Evolutionary conservation across 2,797 vertebrate species (phyloP), one percentile per base, ranked within the genome.

Genomic region (Gymnodraco acuticeps): DNA sequence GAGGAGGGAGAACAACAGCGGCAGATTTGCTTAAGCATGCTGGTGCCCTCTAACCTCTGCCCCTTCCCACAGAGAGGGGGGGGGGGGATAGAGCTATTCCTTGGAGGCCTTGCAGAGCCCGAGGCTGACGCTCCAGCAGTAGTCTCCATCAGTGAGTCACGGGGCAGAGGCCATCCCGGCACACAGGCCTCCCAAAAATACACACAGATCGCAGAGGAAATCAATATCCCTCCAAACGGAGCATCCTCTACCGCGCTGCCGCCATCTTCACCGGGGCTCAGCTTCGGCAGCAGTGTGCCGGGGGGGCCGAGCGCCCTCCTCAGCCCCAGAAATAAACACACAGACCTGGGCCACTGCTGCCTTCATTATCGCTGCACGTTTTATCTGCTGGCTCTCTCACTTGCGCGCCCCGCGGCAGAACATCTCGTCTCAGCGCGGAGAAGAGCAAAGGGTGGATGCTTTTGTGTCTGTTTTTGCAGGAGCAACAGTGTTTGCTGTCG

Each of bases 131-230:
- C 93, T 94, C 88, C 87, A 94, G 93, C 91, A 93, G 90, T 88
- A 93, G 94, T 92, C 93, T 95, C 93, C 87, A 92, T 94, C 93
- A 94, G 93, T 95, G 95, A 95, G 94, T 95, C 95, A 96, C 92
- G 88, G 95, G 94, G 93, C 94, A 96, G 92, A 95, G 95, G 94
- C 92, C 95, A 94, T 89, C 89, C 89, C 70, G 91, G 90, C 93
- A 93, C 92, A 92, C 93, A 95, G 93, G 93, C 92, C 93, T 93
- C 92, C 93, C 93, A 93, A 95, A 95, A 95, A 95, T 94, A 95
- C 91, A 93, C 88, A 89, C 90, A 93, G 92, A 92, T 92, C 89
- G 93, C 93, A 92, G 92, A 94, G 93, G 92, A 94, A 94, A 94
- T 94, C 93, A 92, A 94, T 93, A 94, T 89, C 92, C 92, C 92